Evolutionary conservation across 1,140 invertebrate species (phyloP).

Genomic region (Tyrophagus putrescentiae): DNA sequence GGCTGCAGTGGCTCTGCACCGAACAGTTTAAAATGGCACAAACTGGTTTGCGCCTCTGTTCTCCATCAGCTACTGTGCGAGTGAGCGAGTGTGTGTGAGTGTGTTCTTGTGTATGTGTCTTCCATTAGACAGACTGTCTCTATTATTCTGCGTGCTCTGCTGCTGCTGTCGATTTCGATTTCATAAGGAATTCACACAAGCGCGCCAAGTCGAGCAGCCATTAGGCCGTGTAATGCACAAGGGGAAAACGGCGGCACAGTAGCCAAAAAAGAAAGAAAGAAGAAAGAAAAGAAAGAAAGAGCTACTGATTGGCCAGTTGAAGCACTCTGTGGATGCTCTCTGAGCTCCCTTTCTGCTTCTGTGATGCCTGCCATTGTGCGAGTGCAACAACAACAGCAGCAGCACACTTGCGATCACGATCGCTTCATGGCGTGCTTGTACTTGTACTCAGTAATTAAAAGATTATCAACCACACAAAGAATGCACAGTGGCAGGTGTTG

Average conservation of each 20-base stretch:
- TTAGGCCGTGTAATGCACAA: constrained; percentile 10
- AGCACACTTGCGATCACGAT: constrained; percentile 8
- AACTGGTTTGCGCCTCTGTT: constrained; percentile 13
- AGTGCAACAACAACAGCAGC: too few species aligned
- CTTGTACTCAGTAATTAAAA: neutral
- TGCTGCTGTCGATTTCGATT: neutral
- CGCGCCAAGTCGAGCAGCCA: neutral
- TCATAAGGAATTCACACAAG: constrained; percentile 5
- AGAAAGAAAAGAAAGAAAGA: too few species aligned
- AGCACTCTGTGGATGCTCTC: too few species aligned
- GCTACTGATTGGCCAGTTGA: too few species aligned
- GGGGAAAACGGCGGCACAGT: neutral
- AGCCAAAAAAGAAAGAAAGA: neutral
- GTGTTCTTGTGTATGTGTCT: too few species aligned
- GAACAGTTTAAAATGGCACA: neutral
- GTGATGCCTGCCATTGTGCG: neutral
- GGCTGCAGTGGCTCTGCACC: neutral
- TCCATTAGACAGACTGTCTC: too few species aligned
- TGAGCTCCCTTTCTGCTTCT: too few species aligned
- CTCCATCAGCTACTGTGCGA: too few species aligned
- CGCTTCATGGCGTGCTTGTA: constrained; percentile 1
- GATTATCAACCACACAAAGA: neutral
- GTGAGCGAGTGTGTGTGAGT: too few species aligned
- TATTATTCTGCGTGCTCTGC: constrained; percentile 7
- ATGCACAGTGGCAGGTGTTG: neutral